Conservation (phyloP, 2,797 vertebrate species). For the Enteromius viviparus region DNA sequence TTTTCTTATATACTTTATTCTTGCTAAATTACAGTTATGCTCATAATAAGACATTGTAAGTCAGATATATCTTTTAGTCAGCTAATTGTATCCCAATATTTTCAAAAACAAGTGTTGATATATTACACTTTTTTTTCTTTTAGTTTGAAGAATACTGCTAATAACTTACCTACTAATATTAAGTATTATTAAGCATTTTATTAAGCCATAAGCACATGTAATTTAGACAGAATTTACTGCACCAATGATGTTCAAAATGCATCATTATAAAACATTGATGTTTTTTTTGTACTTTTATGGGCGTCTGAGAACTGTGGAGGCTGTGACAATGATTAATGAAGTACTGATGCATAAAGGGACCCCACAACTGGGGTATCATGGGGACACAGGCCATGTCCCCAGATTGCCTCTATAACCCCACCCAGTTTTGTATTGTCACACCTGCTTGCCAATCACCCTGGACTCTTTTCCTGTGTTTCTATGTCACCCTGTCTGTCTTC, state of each 20-base stretch:
- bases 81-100: neutral
- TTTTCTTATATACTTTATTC: too few relatives aligned
- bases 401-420: constrained; percentile 36
- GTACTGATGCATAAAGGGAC: constrained; percentile 66
- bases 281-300: neutral
- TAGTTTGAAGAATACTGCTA: neutral
- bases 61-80: neutral
- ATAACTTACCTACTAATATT: neutral
- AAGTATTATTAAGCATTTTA: too few relatives aligned
- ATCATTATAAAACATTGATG: constrained; percentile 13
- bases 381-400: constrained; percentile 58
- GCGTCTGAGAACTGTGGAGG: constrained; percentile 37
- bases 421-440: constrained; percentile 71
- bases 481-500: constrained; percentile 21
- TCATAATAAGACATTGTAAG: neutral
- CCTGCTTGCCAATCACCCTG: constrained; percentile 67
- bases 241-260: neutral
- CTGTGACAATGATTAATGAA: constrained; percentile 77
- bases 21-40: neutral
- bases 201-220: neutral
- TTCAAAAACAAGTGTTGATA: neutral
- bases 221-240: neutral
- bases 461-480: constrained; percentile 28
- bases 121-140: neutral
- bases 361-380: constrained; percentile 58